Conservation (phyloP, 2,797 vertebrate species). For the Paratrypauchen microcephalus region DNA sequence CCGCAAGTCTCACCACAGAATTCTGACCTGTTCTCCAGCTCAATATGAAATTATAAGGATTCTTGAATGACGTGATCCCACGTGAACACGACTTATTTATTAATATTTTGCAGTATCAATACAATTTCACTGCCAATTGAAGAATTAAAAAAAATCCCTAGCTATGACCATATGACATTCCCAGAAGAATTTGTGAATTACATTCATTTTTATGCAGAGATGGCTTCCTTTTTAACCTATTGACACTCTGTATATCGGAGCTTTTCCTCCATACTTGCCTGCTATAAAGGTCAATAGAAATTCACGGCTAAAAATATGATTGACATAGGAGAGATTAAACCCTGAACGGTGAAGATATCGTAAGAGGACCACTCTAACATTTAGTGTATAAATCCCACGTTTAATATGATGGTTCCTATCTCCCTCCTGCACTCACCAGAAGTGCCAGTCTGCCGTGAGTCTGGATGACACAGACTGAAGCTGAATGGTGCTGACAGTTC, state of each 20-base stretch:
- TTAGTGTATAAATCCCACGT: constrained; percentile 1
- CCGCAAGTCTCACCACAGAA: too few species aligned
- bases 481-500: constrained; percentile 41
- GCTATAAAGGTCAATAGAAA: not conserved
- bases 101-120: too few species aligned
- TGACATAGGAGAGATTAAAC: constrained; percentile 29
- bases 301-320: constrained; percentile 12
- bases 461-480: constrained; percentile 50
- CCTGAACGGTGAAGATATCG: constrained; percentile 2
- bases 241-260: not conserved
- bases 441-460: constrained; percentile 44
- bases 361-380: constrained; percentile 2
- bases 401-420: constrained; percentile 2
- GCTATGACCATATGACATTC: not conserved
- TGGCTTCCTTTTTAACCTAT: not conserved
- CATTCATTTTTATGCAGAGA: not conserved
- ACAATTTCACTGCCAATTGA: too few species aligned
- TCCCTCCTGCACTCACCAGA: constrained; percentile 10
- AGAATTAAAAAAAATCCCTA: too few species aligned
- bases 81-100: too few species aligned
- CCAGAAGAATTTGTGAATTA: not conserved
- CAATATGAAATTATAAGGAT: too few species aligned
- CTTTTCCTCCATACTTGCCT: not conserved
- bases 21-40: too few species aligned
- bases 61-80: too few species aligned